Conservation (phyloP, 2,888 invertebrate species). For the Venustoraphidia nigricollis region DNA sequence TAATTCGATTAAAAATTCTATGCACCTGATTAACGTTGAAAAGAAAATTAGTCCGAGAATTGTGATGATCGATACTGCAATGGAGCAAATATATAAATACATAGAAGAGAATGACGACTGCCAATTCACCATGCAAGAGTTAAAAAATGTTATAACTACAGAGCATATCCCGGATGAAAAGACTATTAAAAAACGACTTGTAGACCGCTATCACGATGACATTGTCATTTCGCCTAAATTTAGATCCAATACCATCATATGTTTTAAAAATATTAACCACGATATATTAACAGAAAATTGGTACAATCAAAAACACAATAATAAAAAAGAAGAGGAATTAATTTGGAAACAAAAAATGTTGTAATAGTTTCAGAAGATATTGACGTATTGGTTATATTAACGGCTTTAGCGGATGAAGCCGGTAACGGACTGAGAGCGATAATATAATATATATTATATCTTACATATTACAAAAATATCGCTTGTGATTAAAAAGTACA, state of each 20-base stretch:
- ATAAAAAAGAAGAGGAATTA: slow-evolving; percentile 5
- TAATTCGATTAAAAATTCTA: neutral
- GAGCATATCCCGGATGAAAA: slow-evolving; percentile 1
- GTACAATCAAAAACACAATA: slow-evolving; percentile 1
- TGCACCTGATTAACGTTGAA: neutral
- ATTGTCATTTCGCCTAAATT: neutral
- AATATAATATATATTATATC: no score
- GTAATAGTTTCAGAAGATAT: no score
- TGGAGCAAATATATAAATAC: neutral
- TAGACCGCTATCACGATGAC: slow-evolving; percentile 1
- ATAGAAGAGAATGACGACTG: slow-evolving; percentile 17
- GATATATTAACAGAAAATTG: slow-evolving; percentile 4
- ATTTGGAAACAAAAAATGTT: no score
- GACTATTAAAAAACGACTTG: slow-evolving; percentile 1
- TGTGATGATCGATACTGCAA: neutral
- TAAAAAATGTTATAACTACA: slow-evolving; percentile 4
- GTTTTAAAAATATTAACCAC: neutral
- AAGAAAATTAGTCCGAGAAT: neutral
- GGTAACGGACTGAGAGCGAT: no score
- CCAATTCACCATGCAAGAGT: slow-evolving; percentile 11
- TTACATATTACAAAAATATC: no score
- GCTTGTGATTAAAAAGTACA: no score
- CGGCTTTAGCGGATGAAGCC: no score
- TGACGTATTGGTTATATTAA: no score
- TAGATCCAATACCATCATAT: neutral